These are phyloP conservation scores for Paramormyrops kingsleyae DNA, from an alignment of 2,113 vertebrate genomes.

Conservation along the genomic window DNA sequence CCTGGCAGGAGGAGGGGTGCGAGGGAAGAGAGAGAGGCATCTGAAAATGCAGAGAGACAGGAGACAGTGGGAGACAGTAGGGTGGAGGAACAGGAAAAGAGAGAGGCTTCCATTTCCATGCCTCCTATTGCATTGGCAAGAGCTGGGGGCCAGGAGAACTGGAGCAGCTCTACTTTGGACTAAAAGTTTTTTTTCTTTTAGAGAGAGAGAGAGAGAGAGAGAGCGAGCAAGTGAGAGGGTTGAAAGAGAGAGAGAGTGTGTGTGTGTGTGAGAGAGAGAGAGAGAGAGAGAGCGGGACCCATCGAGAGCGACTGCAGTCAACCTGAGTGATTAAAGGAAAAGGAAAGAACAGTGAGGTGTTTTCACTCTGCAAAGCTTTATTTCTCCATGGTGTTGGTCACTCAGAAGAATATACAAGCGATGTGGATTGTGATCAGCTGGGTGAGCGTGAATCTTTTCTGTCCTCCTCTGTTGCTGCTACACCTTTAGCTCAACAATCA, in stretches of 20 bases:
- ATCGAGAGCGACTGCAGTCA: conserved; percentile 58
- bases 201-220: conserved; percentile 5
- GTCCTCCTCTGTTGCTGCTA: conserved; percentile 40
- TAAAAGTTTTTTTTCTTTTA: conserved; percentile 20
- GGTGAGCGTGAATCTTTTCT: conserved; percentile 51
- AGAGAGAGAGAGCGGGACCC: conserved; percentile 24
- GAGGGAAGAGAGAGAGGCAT: conserved; percentile 27
- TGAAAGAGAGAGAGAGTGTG: conserved; percentile 31
- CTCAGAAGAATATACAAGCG: conserved; percentile 35
- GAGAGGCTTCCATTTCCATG: conserved; percentile 15
- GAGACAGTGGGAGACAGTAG: conserved; percentile 16
- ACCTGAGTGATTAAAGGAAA: conserved; percentile 48
- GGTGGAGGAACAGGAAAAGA: conserved; percentile 13
- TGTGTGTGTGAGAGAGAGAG: conserved; percentile 25
- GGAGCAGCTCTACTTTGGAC: conserved; percentile 10
- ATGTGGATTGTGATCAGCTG: conserved; percentile 44
- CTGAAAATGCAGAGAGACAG: conserved; percentile 29
- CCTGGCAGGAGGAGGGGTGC: conserved; percentile 50
- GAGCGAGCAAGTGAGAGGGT: conserved; percentile 22
- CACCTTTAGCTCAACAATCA: conserved; percentile 52
- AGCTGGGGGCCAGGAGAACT: conserved; percentile 8
- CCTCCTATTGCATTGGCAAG: conserved; percentile 10
- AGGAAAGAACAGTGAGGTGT: conserved; percentile 24
- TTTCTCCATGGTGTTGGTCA: conserved; percentile 50
- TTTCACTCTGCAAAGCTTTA: conserved; percentile 36